Evolutionary conservation across 2,113 vertebrate genomes (phyloP).

Genomic region (Morone saxatilis): DNA sequence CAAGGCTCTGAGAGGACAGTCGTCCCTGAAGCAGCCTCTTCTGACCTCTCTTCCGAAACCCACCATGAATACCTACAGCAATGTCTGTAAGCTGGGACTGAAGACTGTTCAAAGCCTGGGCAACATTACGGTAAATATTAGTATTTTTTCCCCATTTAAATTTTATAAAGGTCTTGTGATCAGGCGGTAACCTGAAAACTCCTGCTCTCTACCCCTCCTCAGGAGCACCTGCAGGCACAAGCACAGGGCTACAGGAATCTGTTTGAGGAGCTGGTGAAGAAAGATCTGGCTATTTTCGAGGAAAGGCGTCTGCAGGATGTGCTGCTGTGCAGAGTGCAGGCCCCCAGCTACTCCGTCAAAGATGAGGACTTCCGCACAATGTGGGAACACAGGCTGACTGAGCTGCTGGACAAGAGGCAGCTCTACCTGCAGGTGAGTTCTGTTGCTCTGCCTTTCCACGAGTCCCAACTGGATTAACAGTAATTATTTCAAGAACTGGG

Average conservation of each 20-base stretch:
- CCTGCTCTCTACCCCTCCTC: not conserved
- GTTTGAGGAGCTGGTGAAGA: constrained; percentile 66
- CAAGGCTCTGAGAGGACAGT: not conserved
- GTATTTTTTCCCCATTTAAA: not conserved
- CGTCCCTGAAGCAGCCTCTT: not conserved
- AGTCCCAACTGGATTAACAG: too few species aligned
- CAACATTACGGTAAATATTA: constrained; percentile 34
- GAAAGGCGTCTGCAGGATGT: constrained; percentile 77
- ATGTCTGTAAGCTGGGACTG: not conserved
- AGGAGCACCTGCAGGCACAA: constrained; percentile 38
- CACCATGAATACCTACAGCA: not conserved
- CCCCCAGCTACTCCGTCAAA: constrained; percentile 3
- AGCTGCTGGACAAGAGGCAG: constrained; percentile 73
- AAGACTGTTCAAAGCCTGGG: not conserved
- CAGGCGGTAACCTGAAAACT: not conserved
- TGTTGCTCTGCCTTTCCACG: not conserved
- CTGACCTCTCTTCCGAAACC: constrained; percentile 46
- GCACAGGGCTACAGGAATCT: constrained; percentile 37
- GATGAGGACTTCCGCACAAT: constrained; percentile 47
- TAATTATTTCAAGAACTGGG: too few species aligned
- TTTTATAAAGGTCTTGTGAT: not conserved
- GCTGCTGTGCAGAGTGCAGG: constrained; percentile 57
- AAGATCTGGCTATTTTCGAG: constrained; percentile 73
- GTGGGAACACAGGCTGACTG: constrained; percentile 64
- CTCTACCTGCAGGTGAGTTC: constrained; percentile 71